These are phyloP conservation scores for Acridotheres tristis DNA, from an alignment of 2,797 vertebrate species.

Conservation along the genomic window DNA sequence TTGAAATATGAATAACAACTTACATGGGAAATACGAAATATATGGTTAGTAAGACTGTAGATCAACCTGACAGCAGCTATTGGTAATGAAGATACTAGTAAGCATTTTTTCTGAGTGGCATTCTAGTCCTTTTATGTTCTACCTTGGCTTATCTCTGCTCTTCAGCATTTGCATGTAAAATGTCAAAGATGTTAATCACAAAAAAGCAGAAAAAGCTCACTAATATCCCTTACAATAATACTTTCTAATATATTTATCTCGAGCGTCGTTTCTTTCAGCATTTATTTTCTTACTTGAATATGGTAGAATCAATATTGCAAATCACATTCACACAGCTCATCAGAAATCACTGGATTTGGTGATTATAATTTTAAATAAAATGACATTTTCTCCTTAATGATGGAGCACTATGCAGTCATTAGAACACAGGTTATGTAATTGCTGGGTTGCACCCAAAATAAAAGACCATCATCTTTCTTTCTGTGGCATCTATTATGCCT, in stretches of 20 bases:
- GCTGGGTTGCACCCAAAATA: not conserved
- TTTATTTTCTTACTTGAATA: constrained; percentile 2
- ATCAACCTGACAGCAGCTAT: not conserved
- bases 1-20: not conserved
- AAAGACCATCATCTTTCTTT: not conserved
- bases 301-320: constrained; percentile 17
- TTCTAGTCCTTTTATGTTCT: not conserved
- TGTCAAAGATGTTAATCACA: not conserved
- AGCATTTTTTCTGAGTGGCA: not conserved
- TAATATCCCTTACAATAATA: not conserved
- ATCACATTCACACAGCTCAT: not conserved
- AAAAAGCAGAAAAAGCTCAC: not conserved
- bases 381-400: not conserved
- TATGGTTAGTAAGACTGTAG: not conserved
- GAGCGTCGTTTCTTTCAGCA: not conserved
- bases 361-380: constrained; percentile 42
- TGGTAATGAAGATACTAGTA: not conserved
- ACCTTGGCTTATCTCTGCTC: not conserved
- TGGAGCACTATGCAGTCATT: not conserved
- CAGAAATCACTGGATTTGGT: not conserved
- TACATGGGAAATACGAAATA: not conserved
- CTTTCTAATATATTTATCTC: not conserved
- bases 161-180: not conserved
- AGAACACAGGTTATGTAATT: constrained; percentile 7
- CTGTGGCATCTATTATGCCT: not conserved